Evolutionary conservation across 2,797 vertebrate species (phyloP).

Genomic region (Florisuga fusca): DNA sequence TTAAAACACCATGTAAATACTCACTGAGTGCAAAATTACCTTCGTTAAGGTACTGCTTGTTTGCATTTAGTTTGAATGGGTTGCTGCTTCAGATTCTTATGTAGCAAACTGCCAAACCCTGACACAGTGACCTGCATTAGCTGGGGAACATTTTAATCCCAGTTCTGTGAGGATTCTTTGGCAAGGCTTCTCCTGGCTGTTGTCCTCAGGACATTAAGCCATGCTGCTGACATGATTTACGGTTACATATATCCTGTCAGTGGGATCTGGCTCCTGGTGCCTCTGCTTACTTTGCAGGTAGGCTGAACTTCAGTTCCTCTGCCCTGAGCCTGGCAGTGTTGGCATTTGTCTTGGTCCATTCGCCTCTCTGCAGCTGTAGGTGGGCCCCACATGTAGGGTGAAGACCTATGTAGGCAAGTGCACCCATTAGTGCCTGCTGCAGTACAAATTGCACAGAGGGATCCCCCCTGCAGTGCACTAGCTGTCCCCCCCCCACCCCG

Average conservation of each 20-base stretch:
- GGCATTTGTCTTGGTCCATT: not conserved
- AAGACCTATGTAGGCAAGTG: not conserved
- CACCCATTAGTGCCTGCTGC: not conserved
- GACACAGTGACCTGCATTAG: not conserved
- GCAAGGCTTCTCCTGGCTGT: not conserved
- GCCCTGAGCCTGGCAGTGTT: not conserved
- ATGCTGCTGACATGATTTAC: not conserved
- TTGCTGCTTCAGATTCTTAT: not conserved
- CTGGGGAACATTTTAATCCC: not conserved
- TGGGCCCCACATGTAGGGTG: fast-evolving
- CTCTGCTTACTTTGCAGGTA: not conserved
- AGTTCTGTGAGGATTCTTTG: not conserved
- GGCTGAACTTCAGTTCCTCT: not conserved
- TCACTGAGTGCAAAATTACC: not conserved
- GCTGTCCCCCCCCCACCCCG: not conserved
- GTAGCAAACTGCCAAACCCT: not conserved
- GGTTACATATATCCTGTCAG: not conserved
- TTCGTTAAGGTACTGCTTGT: not conserved
- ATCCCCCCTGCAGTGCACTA: not conserved
- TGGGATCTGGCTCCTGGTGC: not conserved
- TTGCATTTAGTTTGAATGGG: not conserved
- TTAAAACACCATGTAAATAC: not conserved
- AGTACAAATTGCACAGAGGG: not conserved
- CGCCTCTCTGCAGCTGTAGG: not conserved
- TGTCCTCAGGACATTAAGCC: not conserved